Conservation (phyloP, 2,113 vertebrate genomes). For the Numida meleagris region DNA sequence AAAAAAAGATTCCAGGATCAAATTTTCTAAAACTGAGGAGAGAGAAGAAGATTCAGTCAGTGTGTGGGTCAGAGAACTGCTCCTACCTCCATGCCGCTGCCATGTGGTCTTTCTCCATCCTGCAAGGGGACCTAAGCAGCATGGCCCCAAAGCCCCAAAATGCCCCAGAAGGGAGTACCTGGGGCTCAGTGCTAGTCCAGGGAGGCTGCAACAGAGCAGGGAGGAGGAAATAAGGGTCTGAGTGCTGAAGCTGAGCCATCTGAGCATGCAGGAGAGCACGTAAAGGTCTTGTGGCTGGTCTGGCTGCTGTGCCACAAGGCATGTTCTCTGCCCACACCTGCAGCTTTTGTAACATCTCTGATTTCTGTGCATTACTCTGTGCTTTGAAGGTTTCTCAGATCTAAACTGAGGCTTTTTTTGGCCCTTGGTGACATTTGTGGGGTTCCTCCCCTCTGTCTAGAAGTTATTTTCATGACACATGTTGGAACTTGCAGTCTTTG, state of each 20-base stretch:
- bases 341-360: neutral
- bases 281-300: neutral
- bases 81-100: neutral
- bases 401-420: rapidly evolving
- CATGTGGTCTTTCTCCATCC: neutral
- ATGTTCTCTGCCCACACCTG: neutral
- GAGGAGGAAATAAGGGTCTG: neutral
- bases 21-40: neutral
- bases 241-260: neutral
- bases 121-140: neutral
- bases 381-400: neutral
- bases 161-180: rapidly evolving
- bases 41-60: neutral
- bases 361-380: rapidly evolving
- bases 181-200: neutral
- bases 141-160: neutral
- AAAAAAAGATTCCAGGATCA: neutral
- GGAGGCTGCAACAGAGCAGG: neutral
- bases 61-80: neutral
- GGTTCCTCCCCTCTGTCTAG: neutral
- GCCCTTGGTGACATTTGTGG: rapidly evolving
- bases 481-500: neutral
- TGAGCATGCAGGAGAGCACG: neutral
- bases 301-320: neutral
- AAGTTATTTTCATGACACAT: neutral